Evolutionary conservation across 2,888 invertebrate species (phyloP), one percentile per base, ranked within the genome.

Genomic region (Barypeithes pellucidus): DNA sequence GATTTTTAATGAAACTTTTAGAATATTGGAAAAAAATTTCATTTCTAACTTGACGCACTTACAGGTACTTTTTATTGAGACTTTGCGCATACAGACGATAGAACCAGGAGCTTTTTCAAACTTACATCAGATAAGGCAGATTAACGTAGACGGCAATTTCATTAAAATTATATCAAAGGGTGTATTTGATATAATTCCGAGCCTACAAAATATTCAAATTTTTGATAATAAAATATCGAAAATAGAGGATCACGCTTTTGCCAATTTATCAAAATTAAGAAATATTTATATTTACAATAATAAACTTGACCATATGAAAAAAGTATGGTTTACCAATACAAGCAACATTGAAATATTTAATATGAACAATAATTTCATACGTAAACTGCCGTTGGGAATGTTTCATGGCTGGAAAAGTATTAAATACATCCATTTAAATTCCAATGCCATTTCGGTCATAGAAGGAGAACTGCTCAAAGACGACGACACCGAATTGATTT

Each of bases 121-220:
- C n/a, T n/a, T 54, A 3, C 24, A 20, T n/a, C 20, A 24, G 5
- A 1, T 54, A 22, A 4, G n/a, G 24, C n/a, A 20, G 24, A 54
- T 54, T 3, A n/a, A 8, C 3, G n/a, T 54, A 4, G n/a, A 54
- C n/a, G 24, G 24, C 24, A 18, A 22, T 12, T 24, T 4, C 7
- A 8, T 54, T 11, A 18, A 8, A 5, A 12, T n/a, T 54, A 54
- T 54, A 24, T 2, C 12, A 7, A 24, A 22, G 14, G 54, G 14
- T 24, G 11, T 54, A 12, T 54, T 54, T n/a, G 12, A 54, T 54
- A 54, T 4, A 12, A 4, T 54, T 12, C 54, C 24, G 3, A 54
- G n/a, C n/a, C n/a, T n/a, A n/a, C n/a, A n/a, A n/a, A n/a, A n/a
- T n/a, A n/a, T n/a, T n/a, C n/a, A n/a, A n/a, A n/a, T 43, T 43